Conservation (phyloP, 2,888 invertebrate species). For the Drosophila peninsularis region DNA sequence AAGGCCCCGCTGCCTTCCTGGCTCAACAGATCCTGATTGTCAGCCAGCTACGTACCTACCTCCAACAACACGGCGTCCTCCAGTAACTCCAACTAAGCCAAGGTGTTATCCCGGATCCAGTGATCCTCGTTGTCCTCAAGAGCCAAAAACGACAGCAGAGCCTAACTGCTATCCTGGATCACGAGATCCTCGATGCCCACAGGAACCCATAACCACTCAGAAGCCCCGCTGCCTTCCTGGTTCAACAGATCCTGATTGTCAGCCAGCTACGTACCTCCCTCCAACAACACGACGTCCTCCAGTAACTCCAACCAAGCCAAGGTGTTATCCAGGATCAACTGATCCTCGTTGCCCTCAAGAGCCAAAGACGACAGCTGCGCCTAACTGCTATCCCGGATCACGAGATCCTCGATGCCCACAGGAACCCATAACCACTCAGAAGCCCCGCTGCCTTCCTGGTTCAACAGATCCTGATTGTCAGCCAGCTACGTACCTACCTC, state of each 20-base stretch:
- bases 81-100: conserved; percentile 31
- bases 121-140: conserved; percentile 30
- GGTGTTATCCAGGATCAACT: conserved; percentile 82
- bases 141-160: neutral
- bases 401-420: conserved; percentile 20
- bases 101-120: conserved; percentile 48
- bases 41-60: conserved; percentile 46
- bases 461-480: conserved; percentile 72
- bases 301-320: conserved; percentile 37
- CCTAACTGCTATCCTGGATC: neutral
- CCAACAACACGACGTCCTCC: conserved; percentile 13
- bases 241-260: conserved; percentile 71
- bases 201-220: neutral
- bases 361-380: neutral
- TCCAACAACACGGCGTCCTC: conserved; percentile 9
- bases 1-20: conserved; percentile 70
- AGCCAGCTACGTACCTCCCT: conserved; percentile 49
- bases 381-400: conserved; percentile 23
- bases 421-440: conserved; percentile 4
- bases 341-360: conserved; percentile 61
- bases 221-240: conserved; percentile 74
- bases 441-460: conserved; percentile 72
- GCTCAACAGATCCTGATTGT: conserved; percentile 76
- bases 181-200: conserved; percentile 10
- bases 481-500: conserved; percentile 44